phyloP scores from a whole-genome alignment of 2,888 invertebrate genomes.

The Heliothis peltigera region DNA sequence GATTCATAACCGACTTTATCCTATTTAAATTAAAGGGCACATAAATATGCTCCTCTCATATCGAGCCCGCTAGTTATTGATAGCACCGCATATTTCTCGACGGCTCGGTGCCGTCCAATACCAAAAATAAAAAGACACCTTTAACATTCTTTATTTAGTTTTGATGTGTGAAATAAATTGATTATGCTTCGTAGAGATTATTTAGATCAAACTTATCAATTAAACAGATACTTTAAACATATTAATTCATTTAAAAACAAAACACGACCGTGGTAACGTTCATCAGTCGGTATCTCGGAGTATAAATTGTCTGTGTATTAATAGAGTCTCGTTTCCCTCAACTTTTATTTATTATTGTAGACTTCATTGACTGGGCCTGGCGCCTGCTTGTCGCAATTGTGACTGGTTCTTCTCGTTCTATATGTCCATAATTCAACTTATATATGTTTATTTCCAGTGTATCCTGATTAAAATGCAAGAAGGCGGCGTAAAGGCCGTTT shows the following conservation, averaged over 20 bases:
- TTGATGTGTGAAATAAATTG: conserved; percentile 56
- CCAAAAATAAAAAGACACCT: conserved; percentile 55
- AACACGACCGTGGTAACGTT: conserved; percentile 63
- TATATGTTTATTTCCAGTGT: conserved; percentile 83
- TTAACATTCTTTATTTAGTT: conserved; percentile 50
- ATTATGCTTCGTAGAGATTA: conserved; percentile 54
- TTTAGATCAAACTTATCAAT: conserved; percentile 63
- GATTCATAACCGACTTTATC: conserved; percentile 57
- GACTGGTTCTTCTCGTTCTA: conserved; percentile 88
- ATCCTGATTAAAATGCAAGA: conserved; percentile 86
- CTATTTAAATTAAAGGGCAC: conserved; percentile 61
- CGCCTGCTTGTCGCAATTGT: conserved; percentile 87
- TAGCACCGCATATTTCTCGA: conserved; percentile 55
- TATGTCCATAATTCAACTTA: conserved; percentile 83
- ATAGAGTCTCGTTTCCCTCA: conserved; percentile 80
- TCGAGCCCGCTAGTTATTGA: conserved; percentile 54
- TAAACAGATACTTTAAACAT: conserved; percentile 60
- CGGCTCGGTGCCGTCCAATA: conserved; percentile 41
- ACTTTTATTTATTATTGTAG: conserved; percentile 84
- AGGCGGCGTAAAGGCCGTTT: conserved; percentile 81
- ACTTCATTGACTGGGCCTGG: conserved; percentile 85
- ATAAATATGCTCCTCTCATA: conserved; percentile 51
- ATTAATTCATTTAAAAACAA: conserved; percentile 67
- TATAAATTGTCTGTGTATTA: conserved; percentile 73
- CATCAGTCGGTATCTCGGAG: conserved; percentile 62